Evolutionary conservation across 2,888 invertebrate genomes (phyloP), one percentile per base, ranked within the genome.

Genomic region (Antitype chi): DNA sequence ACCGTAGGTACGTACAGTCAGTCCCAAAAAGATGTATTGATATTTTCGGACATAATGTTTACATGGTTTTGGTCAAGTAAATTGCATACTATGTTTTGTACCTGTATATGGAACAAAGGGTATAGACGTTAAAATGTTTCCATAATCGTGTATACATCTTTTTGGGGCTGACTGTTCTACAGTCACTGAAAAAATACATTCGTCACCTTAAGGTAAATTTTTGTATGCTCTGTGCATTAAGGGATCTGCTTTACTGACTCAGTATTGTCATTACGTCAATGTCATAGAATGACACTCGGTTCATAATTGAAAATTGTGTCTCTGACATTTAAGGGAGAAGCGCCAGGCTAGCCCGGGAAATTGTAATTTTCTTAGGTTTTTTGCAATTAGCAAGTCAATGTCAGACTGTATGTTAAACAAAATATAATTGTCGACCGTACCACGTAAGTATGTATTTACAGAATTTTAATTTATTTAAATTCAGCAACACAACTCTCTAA

Each of bases 1-100:
- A 93, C 94, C 88, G 89, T 94, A 23, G 20, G 3, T 28, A 23
- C 32, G 23, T 32, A 20, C 38, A 38, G 38, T 38, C 38, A 38
- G 38, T 0, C 38, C 38, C 38, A 38, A 38, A 38, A 38, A 38
- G 3, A 38, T 38, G 38, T 5, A 5, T 32, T 3, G 2, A 4
- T 32, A 32, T 32, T 32, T 32, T 38, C 4, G 38, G 38, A 53
- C 9, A 53, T 23, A 53, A 53, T 23, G 23, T 53, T 53, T 53
- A 53, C 9, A 3, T 53, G 3, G 23, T 53, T 53, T 23, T 23
- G 53, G 53, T 23, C 23, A 53, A 53, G 9, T 53, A 23, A 23
- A 53, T 23, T 23, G 23, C 20, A 23, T 53, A 53, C 9, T 53
- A 23, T 53, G 53, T 23, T 53, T 53, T 53, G 53, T 53, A 53